phyloP scores from a whole-genome alignment of 1,140 invertebrate species.

The Halotydeus destructor region DNA sequence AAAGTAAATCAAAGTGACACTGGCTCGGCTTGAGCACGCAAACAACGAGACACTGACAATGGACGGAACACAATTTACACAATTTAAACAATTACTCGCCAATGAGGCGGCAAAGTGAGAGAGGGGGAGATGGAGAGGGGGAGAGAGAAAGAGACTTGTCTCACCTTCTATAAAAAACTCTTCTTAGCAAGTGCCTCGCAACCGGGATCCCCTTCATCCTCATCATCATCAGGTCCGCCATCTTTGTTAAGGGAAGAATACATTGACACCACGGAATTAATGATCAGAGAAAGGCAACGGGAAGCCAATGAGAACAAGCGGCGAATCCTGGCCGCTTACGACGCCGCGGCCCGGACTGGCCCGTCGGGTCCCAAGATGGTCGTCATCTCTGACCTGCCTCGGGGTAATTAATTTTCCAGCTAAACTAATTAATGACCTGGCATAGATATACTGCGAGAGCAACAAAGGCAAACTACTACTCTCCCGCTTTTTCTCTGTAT shows the following conservation, averaged over 20 bases:
- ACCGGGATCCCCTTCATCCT: constrained; percentile 6
- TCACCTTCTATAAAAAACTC: not conserved
- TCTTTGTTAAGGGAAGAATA: constrained; percentile 1
- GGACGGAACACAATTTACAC: too few relatives aligned
- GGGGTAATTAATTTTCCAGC: not conserved
- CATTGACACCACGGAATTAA: constrained; percentile 18
- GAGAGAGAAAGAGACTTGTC: not conserved
- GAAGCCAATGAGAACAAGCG: constrained; percentile 17
- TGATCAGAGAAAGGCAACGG: constrained; percentile 15
- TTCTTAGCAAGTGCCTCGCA: constrained; percentile 1
- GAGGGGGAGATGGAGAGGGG: too few relatives aligned
- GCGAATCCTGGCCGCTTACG: constrained; percentile 18
- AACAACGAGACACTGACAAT: too few relatives aligned
- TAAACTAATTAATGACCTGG: not conserved
- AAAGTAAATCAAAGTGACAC: too few relatives aligned
- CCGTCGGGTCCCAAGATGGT: constrained; percentile 15
- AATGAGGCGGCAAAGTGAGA: too few relatives aligned
- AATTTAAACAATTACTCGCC: too few relatives aligned
- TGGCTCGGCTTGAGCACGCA: too few relatives aligned
- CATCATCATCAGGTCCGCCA: constrained; percentile 3
- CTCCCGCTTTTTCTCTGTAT: too few relatives aligned
- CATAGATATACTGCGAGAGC: not conserved
- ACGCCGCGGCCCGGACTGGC: constrained; percentile 17
- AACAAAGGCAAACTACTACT: not conserved
- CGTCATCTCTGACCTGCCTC: too few relatives aligned